Percentiles rank a stretch among this genome's conserved stretches.
Conservation (phyloP, 1,140 invertebrate genomes). For the Penaeus vannamei region DNA sequence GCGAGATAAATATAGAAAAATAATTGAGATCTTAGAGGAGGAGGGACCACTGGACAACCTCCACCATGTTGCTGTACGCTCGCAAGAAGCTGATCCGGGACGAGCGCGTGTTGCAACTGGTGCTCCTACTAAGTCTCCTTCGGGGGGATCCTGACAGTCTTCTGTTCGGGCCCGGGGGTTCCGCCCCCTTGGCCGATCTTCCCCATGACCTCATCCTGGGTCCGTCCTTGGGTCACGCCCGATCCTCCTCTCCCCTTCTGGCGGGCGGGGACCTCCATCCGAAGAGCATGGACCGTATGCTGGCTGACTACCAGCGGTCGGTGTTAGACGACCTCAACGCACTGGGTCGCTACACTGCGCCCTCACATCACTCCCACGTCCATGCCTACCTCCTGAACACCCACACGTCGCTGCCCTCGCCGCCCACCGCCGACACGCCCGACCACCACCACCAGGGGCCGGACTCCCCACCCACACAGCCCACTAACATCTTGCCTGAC, state of each 20-base stretch:
- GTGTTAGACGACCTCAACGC: slow-evolving; percentile 55
- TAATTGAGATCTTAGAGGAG: too few relatives aligned
- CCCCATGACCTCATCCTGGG: slow-evolving; percentile 58
- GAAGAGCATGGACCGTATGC: slow-evolving; percentile 51
- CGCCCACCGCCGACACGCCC: slow-evolving; percentile 50
- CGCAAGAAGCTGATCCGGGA: slow-evolving; percentile 84
- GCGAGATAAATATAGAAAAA: too few relatives aligned
- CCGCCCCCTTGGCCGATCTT: slow-evolving; percentile 37
- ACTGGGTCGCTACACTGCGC: slow-evolving; percentile 53
- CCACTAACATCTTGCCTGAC: slow-evolving; percentile 40
- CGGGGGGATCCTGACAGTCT: slow-evolving; percentile 78
- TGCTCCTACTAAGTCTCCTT: slow-evolving; percentile 83
- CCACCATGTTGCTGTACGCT: slow-evolving; percentile 77
- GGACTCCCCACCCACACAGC: slow-evolving; percentile 35
- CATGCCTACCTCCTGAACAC: slow-evolving; percentile 54
- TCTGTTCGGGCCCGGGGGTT: slow-evolving; percentile 26
- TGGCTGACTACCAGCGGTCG: slow-evolving; percentile 57
- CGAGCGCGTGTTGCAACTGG: slow-evolving; percentile 82
- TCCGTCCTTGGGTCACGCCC: slow-evolving; percentile 52
- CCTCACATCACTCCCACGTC: slow-evolving; percentile 21
- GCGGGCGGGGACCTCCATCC: slow-evolving; percentile 47
- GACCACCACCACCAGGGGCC: slow-evolving; percentile 48
- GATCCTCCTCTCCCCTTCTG: slow-evolving; percentile 43
- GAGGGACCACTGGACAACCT: background rate
- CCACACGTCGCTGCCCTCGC: slow-evolving; percentile 51